A percentile compares a stretch with the other conserved stretches of the same genome.
These are phyloP conservation scores for Etia nguti DNA, from an alignment of 2,113 vertebrate species.

Conservation along the genomic window DNA sequence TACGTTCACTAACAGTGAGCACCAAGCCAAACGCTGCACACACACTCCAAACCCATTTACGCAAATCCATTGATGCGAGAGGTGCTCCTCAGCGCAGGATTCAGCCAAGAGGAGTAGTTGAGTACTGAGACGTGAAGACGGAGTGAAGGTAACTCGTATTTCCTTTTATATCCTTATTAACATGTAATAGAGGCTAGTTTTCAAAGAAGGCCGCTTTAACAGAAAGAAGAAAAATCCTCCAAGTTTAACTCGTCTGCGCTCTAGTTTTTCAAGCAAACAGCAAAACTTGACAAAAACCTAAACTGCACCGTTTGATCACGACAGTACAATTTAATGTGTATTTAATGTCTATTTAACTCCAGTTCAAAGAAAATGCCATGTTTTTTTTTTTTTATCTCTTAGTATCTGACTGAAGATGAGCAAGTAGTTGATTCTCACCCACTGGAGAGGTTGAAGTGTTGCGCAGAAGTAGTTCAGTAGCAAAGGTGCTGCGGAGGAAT, in stretches of 20 bases:
- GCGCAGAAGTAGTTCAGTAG: not conserved
- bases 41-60: slow-evolving; percentile 52
- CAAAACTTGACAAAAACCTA: not conserved
- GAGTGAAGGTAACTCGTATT: slow-evolving; percentile 1
- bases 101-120: slow-evolving; percentile 28
- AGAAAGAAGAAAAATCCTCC: not conserved
- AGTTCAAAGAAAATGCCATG: not conserved
- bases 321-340: not conserved
- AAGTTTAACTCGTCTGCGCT: not conserved
- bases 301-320: not conserved
- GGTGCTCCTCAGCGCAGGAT: slow-evolving; percentile 37
- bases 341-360: not conserved
- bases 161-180: not conserved
- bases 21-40: slow-evolving; percentile 19
- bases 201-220: not conserved
- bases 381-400: not conserved
- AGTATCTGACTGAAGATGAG: not conserved
- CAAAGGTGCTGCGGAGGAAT: not conserved
- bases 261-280: not conserved
- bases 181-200: not conserved
- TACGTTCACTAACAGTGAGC: slow-evolving; percentile 44
- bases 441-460: not conserved
- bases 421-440: slow-evolving; percentile 30
- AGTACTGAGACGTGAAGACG: not conserved
- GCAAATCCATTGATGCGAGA: slow-evolving; percentile 70